These are phyloP conservation scores for Poeciliopsis infans DNA, from an alignment of 2,797 vertebrate genomes.

Conservation along the genomic window DNA sequence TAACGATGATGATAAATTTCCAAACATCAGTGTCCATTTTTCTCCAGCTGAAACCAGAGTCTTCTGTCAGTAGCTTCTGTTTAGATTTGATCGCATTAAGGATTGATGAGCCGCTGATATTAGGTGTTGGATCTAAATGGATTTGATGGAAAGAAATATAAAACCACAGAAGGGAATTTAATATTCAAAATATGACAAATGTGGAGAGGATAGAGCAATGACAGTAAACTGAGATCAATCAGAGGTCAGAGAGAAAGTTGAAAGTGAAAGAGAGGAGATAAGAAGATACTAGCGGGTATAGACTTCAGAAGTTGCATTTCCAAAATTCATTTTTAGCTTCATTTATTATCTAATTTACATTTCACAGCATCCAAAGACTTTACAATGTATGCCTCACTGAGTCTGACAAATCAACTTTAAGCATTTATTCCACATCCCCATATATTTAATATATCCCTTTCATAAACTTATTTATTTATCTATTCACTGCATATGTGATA, in stretches of 20 bases:
- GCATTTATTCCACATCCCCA: not conserved
- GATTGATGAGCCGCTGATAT: constrained; percentile 56
- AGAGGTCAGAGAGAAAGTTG: constrained; percentile 35
- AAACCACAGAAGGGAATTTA: constrained; percentile 46
- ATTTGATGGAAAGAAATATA: constrained; percentile 43
- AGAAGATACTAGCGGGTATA: not conserved
- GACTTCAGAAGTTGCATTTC: not conserved
- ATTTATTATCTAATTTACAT: not conserved
- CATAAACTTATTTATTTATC: not conserved
- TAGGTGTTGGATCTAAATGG: constrained; percentile 52
- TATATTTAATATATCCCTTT: not conserved
- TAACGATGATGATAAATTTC: constrained; percentile 11
- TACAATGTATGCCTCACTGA: not conserved
- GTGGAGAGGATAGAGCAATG: constrained; percentile 44
- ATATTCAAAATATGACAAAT: constrained; percentile 58
- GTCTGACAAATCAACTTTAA: not conserved
- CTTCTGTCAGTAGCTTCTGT: constrained; percentile 15
- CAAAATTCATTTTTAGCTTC: constrained; percentile 15
- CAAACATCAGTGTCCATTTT: constrained; percentile 12
- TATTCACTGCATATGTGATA: not conserved
- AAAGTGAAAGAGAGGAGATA: constrained; percentile 6
- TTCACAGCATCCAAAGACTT: not conserved
- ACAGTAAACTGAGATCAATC: constrained; percentile 63
- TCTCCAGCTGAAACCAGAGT: constrained; percentile 25
- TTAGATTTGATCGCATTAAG: constrained; percentile 52